Percentiles rank a stretch among this genome's conserved stretches.
These are phyloP conservation scores for Bacillus rossius DNA, from an alignment of 1,140 invertebrate species.

Conservation along the genomic window DNA sequence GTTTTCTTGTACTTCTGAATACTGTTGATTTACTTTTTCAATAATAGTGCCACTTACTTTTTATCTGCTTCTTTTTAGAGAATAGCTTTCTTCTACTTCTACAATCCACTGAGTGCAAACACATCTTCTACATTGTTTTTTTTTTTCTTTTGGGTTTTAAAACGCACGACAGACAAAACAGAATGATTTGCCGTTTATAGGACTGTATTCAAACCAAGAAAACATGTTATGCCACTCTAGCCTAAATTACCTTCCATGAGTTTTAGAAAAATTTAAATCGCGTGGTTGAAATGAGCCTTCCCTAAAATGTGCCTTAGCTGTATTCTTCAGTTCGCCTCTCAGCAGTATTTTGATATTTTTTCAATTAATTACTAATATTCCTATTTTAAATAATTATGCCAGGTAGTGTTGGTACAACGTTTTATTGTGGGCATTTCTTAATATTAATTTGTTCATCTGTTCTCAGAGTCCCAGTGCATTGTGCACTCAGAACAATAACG, in stretches of 20 bases:
- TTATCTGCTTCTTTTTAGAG: not conserved
- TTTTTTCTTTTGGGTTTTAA: not conserved
- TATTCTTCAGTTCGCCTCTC: no score
- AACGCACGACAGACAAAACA: conserved; percentile 1
- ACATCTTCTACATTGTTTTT: not conserved
- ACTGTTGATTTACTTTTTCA: not conserved
- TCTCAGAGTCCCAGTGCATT: no score
- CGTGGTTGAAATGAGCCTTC: conserved; percentile 1
- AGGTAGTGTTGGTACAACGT: no score
- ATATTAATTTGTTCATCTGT: no score
- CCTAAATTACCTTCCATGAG: not conserved
- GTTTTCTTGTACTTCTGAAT: conserved; percentile 1
- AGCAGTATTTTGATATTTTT: no score
- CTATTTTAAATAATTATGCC: no score
- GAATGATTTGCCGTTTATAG: not conserved
- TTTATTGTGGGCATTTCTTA: no score
- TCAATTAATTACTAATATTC: no score
- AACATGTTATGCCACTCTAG: conserved; percentile 2
- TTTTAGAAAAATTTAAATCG: not conserved
- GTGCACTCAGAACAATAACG: no score
- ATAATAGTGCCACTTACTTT: not conserved
- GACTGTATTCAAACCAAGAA: not conserved
- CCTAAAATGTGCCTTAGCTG: no score
- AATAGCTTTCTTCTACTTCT: conserved; percentile 1
- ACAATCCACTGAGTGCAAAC: not conserved